A percentile compares a stretch with the other conserved stretches of the same genome.
phyloP scores from a whole-genome alignment of 1,140 invertebrate species.

The Trichonephila clavipes region DNA sequence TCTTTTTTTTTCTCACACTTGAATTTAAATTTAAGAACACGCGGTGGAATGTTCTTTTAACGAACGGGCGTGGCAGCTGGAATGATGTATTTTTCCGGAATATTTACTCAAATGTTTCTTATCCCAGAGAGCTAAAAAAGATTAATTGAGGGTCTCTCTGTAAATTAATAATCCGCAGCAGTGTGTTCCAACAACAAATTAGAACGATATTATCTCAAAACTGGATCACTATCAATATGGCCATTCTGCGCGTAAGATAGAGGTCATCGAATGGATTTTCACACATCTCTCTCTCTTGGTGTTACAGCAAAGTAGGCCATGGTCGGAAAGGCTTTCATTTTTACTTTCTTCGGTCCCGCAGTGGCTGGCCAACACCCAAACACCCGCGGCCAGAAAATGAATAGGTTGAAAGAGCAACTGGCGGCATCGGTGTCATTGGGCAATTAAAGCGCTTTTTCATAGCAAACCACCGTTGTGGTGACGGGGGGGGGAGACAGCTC shows the following conservation, averaged over 20 bases:
- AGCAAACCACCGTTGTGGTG: neutral
- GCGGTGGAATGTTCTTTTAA: conserved; percentile 28
- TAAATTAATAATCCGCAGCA: conserved; percentile 10
- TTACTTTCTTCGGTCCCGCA: conserved; percentile 24
- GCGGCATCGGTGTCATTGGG: conserved; percentile 38
- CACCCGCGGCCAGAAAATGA: conserved; percentile 57
- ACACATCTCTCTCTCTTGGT: conserved; percentile 8
- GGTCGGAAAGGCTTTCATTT: conserved; percentile 52
- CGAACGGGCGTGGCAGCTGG: neutral
- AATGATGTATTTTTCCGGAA: conserved; percentile 11
- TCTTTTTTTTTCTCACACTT: conserved; percentile 21
- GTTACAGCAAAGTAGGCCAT: conserved; percentile 47
- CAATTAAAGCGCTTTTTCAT: conserved; percentile 17
- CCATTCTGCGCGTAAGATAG: neutral
- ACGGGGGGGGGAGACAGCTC: neutral
- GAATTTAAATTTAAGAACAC: neutral
- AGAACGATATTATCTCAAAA: conserved; percentile 29
- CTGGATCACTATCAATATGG: conserved; percentile 38
- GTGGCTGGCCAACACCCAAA: conserved; percentile 29
- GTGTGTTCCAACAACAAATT: neutral
- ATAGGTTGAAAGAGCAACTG: conserved; percentile 20
- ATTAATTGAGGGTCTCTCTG: conserved; percentile 20
- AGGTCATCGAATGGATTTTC: conserved; percentile 44
- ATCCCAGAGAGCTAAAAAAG: neutral
- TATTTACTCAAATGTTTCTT: neutral